Percentiles rank a stretch among this genome's conserved stretches.
Conservation (phyloP, 2,113 vertebrate species). For the Craseonycteris thonglongyai region DNA sequence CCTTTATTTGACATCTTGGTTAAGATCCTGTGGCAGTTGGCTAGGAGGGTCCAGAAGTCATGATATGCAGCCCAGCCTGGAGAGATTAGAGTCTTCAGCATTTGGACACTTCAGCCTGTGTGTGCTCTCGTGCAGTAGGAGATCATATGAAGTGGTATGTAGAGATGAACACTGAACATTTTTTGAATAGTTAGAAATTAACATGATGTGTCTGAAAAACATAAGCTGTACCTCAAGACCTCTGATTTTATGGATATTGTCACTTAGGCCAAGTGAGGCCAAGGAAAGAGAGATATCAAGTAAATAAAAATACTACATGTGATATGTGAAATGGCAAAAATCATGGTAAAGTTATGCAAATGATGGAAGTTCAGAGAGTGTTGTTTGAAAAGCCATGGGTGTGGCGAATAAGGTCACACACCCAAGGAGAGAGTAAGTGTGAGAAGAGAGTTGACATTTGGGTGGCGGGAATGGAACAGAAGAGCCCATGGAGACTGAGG, state of each 20-base stretch:
- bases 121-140: not conserved
- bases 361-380: slow-evolving; percentile 1
- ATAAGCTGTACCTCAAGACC: not conserved
- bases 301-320: slow-evolving; percentile 7
- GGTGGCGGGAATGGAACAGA: slow-evolving; percentile 45
- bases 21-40: not conserved
- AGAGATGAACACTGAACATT: not conserved
- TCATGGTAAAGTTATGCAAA: not conserved
- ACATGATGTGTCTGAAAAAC: not conserved
- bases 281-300: slow-evolving; percentile 9
- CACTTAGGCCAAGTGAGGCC: not conserved
- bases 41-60: not conserved
- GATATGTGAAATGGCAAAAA: not conserved
- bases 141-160: not conserved
- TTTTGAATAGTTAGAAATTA: not conserved
- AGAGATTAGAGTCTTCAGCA: not conserved
- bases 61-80: not conserved
- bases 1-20: slow-evolving; percentile 20
- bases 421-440: slow-evolving; percentile 26
- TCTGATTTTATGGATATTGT: not conserved
- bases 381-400: not conserved
- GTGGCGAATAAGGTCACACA: slow-evolving; percentile 12
- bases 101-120: not conserved
- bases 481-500: slow-evolving; percentile 45
- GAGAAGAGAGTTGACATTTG: slow-evolving; percentile 31